phyloP scores from a whole-genome alignment of 2,113 vertebrate species.

The Hyperoodon ampullatus region DNA sequence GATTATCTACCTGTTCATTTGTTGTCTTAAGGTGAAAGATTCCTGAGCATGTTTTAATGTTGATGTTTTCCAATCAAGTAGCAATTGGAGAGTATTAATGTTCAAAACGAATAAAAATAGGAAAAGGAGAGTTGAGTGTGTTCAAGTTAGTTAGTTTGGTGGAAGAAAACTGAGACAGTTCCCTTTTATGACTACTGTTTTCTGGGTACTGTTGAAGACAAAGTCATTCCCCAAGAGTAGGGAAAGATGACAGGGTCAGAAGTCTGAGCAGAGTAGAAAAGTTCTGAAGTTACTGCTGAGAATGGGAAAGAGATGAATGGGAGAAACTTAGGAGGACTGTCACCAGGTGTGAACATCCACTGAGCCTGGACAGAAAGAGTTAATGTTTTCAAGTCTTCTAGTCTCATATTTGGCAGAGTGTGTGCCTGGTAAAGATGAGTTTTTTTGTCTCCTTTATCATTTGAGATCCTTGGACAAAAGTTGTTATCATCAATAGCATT shows the following conservation, averaged over 20 bases:
- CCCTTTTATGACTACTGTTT: neutral
- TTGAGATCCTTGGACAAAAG: conserved; percentile 33
- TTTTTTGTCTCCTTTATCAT: neutral
- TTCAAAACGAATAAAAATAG: neutral
- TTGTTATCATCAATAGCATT: neutral
- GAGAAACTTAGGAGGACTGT: neutral
- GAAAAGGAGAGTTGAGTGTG: neutral
- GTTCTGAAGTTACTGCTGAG: neutral
- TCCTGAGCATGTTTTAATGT: neutral
- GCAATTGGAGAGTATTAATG: neutral
- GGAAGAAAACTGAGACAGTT: neutral
- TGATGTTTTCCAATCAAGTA: neutral
- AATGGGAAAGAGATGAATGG: neutral
- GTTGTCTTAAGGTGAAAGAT: neutral
- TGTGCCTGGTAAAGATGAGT: neutral
- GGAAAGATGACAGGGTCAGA: neutral
- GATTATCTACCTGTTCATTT: neutral
- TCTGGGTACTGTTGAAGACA: neutral
- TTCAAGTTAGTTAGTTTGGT: neutral
- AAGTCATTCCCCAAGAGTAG: neutral
- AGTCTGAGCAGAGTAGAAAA: neutral
- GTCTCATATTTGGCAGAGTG: neutral
- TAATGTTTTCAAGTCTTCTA: neutral
- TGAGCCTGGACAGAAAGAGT: neutral
- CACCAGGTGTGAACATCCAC: neutral